Percentiles rank a stretch among this genome's conserved stretches.
Evolutionary conservation across 2,888 invertebrate species (phyloP).

Genomic region (Pachycephus smyrnensis): DNA sequence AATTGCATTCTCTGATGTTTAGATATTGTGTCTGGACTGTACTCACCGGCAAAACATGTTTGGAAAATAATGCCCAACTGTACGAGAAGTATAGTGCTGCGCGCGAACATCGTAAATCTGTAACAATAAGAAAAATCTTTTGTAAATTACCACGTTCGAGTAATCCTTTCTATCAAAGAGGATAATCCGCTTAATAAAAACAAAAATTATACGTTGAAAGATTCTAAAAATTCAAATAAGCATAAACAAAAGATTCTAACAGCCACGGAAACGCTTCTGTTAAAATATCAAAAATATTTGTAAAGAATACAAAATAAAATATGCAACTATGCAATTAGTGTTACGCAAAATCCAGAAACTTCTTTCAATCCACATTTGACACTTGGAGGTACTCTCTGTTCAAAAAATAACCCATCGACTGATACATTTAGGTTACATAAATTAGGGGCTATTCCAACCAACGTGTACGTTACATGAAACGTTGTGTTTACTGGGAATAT

Average conservation of each 20-base stretch:
- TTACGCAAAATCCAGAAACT: too few species aligned
- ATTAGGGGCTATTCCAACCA: too few species aligned
- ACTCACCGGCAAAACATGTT: not conserved
- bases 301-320: slow-evolving; percentile 1
- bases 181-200: not conserved
- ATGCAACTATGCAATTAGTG: not conserved
- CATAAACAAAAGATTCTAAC: too few species aligned
- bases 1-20: not conserved
- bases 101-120: not conserved
- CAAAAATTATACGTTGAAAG: not conserved
- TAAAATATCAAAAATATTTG: slow-evolving; percentile 23
- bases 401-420: too few species aligned
- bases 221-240: too few species aligned
- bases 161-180: not conserved
- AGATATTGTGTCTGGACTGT: not conserved
- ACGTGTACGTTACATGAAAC: too few species aligned
- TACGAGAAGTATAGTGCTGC: not conserved
- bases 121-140: not conserved
- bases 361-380: not conserved
- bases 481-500: too few species aligned
- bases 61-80: not conserved
- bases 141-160: not conserved
- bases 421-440: too few species aligned
- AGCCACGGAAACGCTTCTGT: too few species aligned
- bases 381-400: too few species aligned